Base-by-base conservation (phyloP, 2,113 vertebrate species). In the Cryptoleucopteryx plumbea region DNA sequence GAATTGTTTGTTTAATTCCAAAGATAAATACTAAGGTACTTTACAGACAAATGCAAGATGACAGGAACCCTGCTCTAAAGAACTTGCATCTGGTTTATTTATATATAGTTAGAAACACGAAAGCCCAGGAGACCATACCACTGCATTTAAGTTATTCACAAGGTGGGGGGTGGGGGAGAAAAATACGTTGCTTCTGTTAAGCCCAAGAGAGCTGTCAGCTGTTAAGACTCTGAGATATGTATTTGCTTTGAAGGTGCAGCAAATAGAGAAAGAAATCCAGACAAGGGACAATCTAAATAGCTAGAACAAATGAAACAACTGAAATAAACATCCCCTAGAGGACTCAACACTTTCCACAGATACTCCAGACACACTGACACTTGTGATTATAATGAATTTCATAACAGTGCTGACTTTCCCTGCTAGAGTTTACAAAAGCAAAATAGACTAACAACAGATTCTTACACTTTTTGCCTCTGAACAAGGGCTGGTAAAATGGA, bases 351-450 rank as follows among this genome's bases (percentile, higher is more conserved):
- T 91, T 97, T 93, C 73, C 7, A 10, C 78, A 89, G 82, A 55
- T 94, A 88, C 82, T 90, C 50, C 4, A 82, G 3, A 34, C 59
- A 56, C 36, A 20, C 53, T 78, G 66, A 66, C 74, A 91, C 62
- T 96, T 95, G 63, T 86, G 89, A 94, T 95, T 93, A 83, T 80
- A 96, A 75, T 74, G 74, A 90, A 96, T 94, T 97, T 94, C 65
- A 34, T 73, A 90, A 86, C 29, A 40, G 17, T 38, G 38, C 74
- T 91, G 78, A 80, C 91, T 88, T 94, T 68, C 66, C 50, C 74
- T 91, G 36, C 25, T n/a, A 66, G 40, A 82, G 26, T 70, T 80
- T 87, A 22, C 29, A 90, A 87, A 89, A 95, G 25, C 42, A 84
- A 86, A 85, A 32, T 13, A 59, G 52, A 82, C 16, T 86, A 90